phyloP scores from a whole-genome alignment of 2,888 invertebrate genomes.

The Automeris io region DNA sequence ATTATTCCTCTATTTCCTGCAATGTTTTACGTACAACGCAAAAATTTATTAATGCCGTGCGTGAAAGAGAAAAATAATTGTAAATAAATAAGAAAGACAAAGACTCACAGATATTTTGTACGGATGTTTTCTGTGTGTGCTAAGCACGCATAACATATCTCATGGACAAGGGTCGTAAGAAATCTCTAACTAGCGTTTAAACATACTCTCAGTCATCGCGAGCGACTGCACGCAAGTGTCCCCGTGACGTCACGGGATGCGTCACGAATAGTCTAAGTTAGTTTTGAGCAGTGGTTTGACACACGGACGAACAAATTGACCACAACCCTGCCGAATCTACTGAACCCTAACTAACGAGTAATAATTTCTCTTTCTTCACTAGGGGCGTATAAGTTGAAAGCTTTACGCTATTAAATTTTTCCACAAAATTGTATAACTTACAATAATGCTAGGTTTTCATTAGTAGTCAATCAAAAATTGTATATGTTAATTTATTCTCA shows the following conservation, averaged over 20 bases:
- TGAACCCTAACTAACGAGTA: slow-evolving; percentile 57
- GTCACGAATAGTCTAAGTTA: slow-evolving; percentile 56
- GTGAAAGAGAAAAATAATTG: not conserved
- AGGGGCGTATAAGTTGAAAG: slow-evolving; percentile 66
- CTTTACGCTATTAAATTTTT: slow-evolving; percentile 65
- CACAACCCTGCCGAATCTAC: slow-evolving; percentile 65
- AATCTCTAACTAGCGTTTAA: not conserved
- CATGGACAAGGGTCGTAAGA: too few relatives aligned
- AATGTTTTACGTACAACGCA: too few relatives aligned
- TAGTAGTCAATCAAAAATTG: slow-evolving; percentile 47
- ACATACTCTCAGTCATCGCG: not conserved
- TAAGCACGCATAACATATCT: too few relatives aligned
- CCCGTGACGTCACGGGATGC: slow-evolving; percentile 49
- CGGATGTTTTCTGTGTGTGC: not conserved
- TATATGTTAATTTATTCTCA: slow-evolving; percentile 43
- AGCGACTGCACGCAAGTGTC: slow-evolving; percentile 19
- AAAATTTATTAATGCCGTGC: not conserved
- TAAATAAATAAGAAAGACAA: not conserved
- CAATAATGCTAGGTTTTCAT: slow-evolving; percentile 46
- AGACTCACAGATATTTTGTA: not conserved
- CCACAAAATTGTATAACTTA: slow-evolving; percentile 70
- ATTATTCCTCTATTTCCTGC: too few relatives aligned
- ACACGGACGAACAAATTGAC: slow-evolving; percentile 70
- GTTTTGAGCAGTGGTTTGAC: slow-evolving; percentile 69
- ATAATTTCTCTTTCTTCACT: slow-evolving; percentile 40